phyloP scores from a whole-genome alignment of 2,797 vertebrate species.

The Catharus ustulatus region DNA sequence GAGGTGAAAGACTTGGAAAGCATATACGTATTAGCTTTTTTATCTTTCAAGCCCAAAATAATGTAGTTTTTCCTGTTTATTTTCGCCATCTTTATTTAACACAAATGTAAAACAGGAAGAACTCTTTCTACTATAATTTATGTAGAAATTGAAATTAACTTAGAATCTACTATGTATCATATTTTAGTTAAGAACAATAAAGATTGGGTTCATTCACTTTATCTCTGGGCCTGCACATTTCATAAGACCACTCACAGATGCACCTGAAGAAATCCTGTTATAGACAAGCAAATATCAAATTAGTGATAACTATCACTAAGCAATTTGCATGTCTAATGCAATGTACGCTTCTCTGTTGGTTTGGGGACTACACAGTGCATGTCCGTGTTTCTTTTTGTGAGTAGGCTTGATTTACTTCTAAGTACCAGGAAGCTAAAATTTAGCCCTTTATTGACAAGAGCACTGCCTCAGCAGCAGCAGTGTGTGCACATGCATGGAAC shows the following conservation, averaged over 20 bases:
- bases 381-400: not conserved
- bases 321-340: not conserved
- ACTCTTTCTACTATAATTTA: not conserved
- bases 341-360: not conserved
- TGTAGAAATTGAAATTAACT: not conserved
- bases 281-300: not conserved
- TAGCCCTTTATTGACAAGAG: not conserved
- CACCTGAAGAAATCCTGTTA: not conserved
- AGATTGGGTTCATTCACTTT: not conserved
- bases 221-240: not conserved
- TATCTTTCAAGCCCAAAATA: not conserved
- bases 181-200: not conserved
- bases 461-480: not conserved
- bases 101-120: not conserved
- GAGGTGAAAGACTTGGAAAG: not conserved
- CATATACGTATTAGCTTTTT: rapidly evolving
- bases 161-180: not conserved
- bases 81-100: not conserved
- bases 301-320: not conserved
- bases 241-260: not conserved
- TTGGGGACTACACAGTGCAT: not conserved
- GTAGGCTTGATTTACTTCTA: not conserved
- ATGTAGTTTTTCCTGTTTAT: not conserved
- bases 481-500: not conserved
- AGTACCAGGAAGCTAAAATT: not conserved